Evolutionary conservation across 2,113 vertebrate species (phyloP), one percentile per base, ranked within the genome.

Genomic region (Prionailurus viverrinus): DNA sequence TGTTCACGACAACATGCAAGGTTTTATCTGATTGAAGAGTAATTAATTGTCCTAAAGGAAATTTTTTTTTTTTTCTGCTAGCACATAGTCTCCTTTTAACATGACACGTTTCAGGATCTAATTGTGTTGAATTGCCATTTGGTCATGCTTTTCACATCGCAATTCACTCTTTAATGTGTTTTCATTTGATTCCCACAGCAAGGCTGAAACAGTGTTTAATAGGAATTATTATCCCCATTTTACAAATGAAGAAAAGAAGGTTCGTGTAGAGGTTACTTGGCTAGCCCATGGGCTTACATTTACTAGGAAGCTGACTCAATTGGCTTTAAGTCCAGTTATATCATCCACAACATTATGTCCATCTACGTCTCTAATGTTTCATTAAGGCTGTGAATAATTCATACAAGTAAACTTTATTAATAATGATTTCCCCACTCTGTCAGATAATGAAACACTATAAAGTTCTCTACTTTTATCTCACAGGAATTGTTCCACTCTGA

Each of bases 381-480:
- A 55, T 96, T 95, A 97, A 85, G 61, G 68, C 36, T 92, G 84
- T 95, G 97, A 97, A 96, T 97, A 85, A 96, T 95, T 89, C 84
- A 95, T 78, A 90, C 41, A 96, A 95, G 93, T 92, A 95, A 97
- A 96, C 90, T 92, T 92, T 78, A 97, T 97, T 97, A 97, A 95
- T 94, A 91, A 73, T 83, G 74, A 96, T 95, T 94, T 85, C 69
- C 88, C 45, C 9, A 53, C 61, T 90, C 73, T 92, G 36, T 90
- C 92, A 87, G 71, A 92, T 86, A 82, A 91, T 95, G 61, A 78
- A 76, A 91, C 66, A 41, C 71, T 81, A 36, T 88, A 31, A 68
- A 63, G 21, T 91, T 78, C 23, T 83, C 68, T 95, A 58, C 83
- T 97, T 91, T 96, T 83, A 86, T 76, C 83, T 90, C 74, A 29